Evolutionary conservation across 2,888 invertebrate genomes (phyloP).

Genomic region (Stenolophus ochropezus): DNA sequence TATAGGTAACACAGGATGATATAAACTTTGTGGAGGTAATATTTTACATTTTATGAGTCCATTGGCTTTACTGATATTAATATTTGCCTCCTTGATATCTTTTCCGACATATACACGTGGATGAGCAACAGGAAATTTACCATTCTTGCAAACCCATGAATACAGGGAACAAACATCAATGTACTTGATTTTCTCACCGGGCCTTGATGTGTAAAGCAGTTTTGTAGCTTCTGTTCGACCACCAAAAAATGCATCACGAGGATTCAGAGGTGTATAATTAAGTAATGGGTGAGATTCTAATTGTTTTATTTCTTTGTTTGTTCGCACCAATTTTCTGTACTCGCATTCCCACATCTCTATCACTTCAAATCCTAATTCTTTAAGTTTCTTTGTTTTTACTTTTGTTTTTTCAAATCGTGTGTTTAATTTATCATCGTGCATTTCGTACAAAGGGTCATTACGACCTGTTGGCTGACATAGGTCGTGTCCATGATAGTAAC

Average conservation of each 20-base stretch:
- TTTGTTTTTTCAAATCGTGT: not conserved
- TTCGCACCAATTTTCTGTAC: not conserved
- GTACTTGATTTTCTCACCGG: slow-evolving; percentile 6
- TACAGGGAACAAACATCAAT: not conserved
- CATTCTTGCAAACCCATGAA: not conserved
- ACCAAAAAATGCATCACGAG: not conserved
- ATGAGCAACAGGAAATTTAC: not conserved
- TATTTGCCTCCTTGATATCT: not conserved
- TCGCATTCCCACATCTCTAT: not conserved
- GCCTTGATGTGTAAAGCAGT: not conserved
- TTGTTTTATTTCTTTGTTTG: not conserved
- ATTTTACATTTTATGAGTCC: not conserved
- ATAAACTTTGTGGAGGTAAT: not conserved
- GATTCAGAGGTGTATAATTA: slow-evolving; percentile 1
- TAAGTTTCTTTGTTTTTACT: not conserved
- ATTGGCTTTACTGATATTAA: not conserved
- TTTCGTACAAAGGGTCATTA: not conserved
- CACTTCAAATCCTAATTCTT: not conserved
- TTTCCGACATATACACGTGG: not conserved
- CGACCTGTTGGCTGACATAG: not conserved
- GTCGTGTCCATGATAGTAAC: not conserved
- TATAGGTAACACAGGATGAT: not conserved
- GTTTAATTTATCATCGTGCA: not conserved
- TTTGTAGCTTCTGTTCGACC: not conserved
- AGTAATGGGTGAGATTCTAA: slow-evolving; percentile 42